Conservation (phyloP, 2,797 vertebrate species). For the Zenarchopterus dispar region DNA sequence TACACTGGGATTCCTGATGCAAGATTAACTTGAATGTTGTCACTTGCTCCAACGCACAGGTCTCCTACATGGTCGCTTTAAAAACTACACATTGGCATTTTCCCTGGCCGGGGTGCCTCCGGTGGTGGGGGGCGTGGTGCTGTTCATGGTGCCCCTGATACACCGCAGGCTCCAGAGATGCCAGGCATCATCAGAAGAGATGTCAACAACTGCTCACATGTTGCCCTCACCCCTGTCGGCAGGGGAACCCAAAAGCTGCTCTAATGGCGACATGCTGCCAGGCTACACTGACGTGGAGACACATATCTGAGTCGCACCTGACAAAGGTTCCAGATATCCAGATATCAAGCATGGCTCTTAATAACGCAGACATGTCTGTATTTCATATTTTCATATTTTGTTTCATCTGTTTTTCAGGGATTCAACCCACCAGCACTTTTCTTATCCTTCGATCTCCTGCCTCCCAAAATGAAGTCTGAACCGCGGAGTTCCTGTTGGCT, state of each 20-base stretch:
- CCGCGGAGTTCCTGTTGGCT: slow-evolving; percentile 47
- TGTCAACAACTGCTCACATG: slow-evolving; percentile 88
- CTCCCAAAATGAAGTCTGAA: slow-evolving; percentile 31
- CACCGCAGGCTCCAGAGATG: slow-evolving; percentile 84
- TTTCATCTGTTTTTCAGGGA: slow-evolving; percentile 61
- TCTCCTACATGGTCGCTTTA: slow-evolving; percentile 88
- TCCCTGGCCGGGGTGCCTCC: slow-evolving; percentile 95
- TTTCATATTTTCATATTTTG: slow-evolving; percentile 9
- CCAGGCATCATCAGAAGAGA: slow-evolving; percentile 79
- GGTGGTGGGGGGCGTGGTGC: slow-evolving; percentile 90
- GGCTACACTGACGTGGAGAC: slow-evolving; percentile 91
- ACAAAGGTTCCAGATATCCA: slow-evolving; percentile 64
- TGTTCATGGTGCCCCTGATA: slow-evolving; percentile 92
- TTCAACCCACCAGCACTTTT: slow-evolving; percentile 78
- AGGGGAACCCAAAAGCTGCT: slow-evolving; percentile 75
- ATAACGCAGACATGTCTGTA: neutral
- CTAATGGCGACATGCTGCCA: slow-evolving; percentile 93
- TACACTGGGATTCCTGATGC: neutral
- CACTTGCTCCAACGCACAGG: slow-evolving; percentile 75
- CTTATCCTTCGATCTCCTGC: slow-evolving; percentile 46
- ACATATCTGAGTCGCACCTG: slow-evolving; percentile 81
- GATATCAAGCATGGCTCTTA: neutral
- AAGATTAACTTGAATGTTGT: neutral
- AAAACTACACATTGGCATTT: slow-evolving; percentile 91
- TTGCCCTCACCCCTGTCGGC: slow-evolving; percentile 68